Evolutionary conservation across 2,888 invertebrate species (phyloP), one percentile per base, ranked within the genome.

Genomic region (Pterostichus niger): DNA sequence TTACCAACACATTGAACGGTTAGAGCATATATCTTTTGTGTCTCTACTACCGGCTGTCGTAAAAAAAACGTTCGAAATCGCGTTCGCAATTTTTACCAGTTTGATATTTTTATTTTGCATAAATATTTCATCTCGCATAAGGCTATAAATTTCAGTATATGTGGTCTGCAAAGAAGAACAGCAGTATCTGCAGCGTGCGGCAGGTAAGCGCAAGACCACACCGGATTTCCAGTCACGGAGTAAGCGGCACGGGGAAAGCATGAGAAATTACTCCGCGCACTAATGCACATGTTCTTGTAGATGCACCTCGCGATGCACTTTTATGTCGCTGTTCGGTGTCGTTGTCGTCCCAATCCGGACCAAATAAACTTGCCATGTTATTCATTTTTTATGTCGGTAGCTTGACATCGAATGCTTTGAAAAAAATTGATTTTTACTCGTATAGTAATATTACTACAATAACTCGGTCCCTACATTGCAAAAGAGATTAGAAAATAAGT

Each of bases 51-150:
- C 54, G 56, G 59, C 33, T 35, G 75, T 56, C 82, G 75, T 82
- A 82, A 82, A 82, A 79, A 82, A 82, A 56, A 54, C 59, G 82
- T 46, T 82, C n/a, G 61, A 75, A 82, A 81, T 81, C 81, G 81
- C 71, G 82, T 71, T 64, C 75, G 59, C 82, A 82, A 82, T 82
- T 82, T 81, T 82, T 79, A 52, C 79, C 40, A 68, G 79, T 79
- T 79, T 82, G 82, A 82, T 82, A 82, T 82, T 82, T 82, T 82
- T 82, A 82, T 82, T 82, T 82, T 82, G 82, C 82, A 82, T 82
- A 82, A 75, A 82, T 82, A 82, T 82, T 75, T 82, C 82, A 82
- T 82, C 11, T 49, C 59, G 49, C 75, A 75, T 49, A 13, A n/a
- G 73, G 75, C 35, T 59, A 82, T 82, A 82, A 82, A 82, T 82